Evolutionary conservation across 2,888 invertebrate species (phyloP).

Genomic region (Oxycera nigricornis): DNA sequence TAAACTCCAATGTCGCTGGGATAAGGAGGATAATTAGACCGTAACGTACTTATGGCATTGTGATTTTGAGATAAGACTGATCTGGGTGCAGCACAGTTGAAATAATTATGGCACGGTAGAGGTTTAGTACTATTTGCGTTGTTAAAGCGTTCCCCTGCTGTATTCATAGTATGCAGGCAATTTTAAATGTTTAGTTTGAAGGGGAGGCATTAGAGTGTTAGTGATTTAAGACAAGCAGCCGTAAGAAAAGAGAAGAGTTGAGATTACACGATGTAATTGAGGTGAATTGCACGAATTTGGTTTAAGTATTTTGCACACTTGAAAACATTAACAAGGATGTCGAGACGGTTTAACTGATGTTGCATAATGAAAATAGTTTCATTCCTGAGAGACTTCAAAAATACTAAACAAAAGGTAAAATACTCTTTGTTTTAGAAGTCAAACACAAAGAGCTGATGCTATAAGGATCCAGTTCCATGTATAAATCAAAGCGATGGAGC

Average conservation of each 20-base stretch:
- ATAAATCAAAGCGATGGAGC: no score
- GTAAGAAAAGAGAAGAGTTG: constrained; percentile 29
- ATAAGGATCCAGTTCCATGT: no score
- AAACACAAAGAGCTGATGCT: no score
- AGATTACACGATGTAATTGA: not conserved
- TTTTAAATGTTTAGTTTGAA: not conserved
- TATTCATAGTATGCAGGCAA: no score
- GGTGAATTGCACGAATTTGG: not conserved
- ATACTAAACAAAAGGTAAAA: no score
- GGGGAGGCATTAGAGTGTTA: constrained; percentile 21
- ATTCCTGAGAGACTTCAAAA: no score
- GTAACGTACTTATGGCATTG: constrained; percentile 61
- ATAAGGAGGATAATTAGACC: constrained; percentile 62
- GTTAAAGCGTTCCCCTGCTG: constrained; percentile 28
- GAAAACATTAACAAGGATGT: not conserved
- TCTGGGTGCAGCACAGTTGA: constrained; percentile 62
- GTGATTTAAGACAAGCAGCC: constrained; percentile 34
- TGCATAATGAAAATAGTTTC: no score
- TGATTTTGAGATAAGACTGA: constrained; percentile 61
- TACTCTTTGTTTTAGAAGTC: no score
- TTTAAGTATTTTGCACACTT: not conserved
- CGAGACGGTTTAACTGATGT: no score
- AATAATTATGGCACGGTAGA: constrained; percentile 51
- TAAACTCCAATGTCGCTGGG: constrained; percentile 60
- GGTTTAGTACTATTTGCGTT: constrained; percentile 29